Evolutionary conservation across 2,888 invertebrate genomes (phyloP).

Genomic region (Watsonalla binaria): DNA sequence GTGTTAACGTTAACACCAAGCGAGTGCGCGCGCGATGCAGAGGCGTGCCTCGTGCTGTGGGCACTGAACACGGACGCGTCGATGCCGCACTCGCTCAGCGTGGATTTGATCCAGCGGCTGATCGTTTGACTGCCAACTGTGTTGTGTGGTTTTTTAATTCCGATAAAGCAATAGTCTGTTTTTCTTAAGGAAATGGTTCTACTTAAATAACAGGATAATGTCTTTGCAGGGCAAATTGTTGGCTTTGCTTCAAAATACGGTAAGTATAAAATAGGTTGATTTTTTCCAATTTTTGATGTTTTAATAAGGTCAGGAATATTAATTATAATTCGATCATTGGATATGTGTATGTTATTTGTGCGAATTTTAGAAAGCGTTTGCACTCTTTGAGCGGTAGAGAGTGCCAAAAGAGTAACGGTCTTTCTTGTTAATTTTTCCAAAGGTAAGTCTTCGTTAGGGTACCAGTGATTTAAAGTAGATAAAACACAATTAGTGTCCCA

Average conservation of each 20-base stretch:
- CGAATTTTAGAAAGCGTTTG: background rate
- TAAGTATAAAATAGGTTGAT: background rate
- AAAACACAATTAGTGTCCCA: slow-evolving; percentile 8
- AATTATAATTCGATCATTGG: background rate
- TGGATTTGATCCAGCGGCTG: background rate
- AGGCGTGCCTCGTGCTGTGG: slow-evolving; percentile 8
- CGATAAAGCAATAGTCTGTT: too few relatives aligned
- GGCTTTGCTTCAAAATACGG: background rate
- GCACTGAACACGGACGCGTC: slow-evolving; percentile 1
- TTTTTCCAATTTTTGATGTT: background rate
- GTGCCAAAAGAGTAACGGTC: background rate
- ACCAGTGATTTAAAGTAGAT: background rate
- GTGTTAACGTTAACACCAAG: slow-evolving; percentile 2
- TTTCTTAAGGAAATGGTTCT: background rate
- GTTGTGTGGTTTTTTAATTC: background rate
- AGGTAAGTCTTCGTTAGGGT: background rate
- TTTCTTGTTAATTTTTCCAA: too few relatives aligned
- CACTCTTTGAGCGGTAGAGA: background rate
- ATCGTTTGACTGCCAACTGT: background rate
- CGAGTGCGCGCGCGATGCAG: slow-evolving; percentile 4
- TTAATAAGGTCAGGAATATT: background rate
- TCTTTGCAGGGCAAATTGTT: background rate
- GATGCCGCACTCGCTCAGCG: background rate
- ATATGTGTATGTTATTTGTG: background rate
- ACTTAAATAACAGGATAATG: background rate